Evolutionary conservation across 2,113 vertebrate genomes (phyloP).

Genomic region (Girardinichthys multiradiatus): DNA sequence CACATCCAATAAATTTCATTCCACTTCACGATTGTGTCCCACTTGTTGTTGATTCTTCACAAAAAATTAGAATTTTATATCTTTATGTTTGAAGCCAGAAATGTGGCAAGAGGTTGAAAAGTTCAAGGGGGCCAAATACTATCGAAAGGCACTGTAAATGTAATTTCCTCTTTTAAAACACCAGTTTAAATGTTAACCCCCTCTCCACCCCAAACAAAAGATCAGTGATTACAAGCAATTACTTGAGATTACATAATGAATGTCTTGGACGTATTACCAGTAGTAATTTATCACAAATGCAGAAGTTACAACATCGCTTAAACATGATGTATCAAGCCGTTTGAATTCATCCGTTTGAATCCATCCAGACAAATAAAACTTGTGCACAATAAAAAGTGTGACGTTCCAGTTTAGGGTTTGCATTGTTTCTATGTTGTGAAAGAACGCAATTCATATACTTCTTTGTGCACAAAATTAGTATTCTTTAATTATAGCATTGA

Average conservation of each 20-base stretch:
- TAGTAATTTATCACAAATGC: constrained; percentile 26
- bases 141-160: too few species aligned
- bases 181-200: constrained; percentile 17
- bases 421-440: background rate
- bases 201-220: constrained; percentile 2
- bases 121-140: too few species aligned
- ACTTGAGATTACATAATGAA: constrained; percentile 29
- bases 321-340: background rate
- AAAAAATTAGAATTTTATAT: too few species aligned
- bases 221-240: background rate
- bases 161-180: constrained; percentile 20
- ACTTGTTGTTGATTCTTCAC: too few species aligned
- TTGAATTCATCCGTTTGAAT: background rate
- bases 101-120: too few species aligned
- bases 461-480: background rate
- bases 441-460: background rate
- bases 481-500: background rate
- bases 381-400: too few species aligned
- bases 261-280: background rate
- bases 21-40: too few species aligned
- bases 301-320: constrained; percentile 26
- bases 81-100: too few species aligned
- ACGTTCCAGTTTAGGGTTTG: background rate
- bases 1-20: too few species aligned
- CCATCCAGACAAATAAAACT: background rate